Percentiles rank a stretch among this genome's conserved stretches.
Evolutionary conservation across 2,797 vertebrate species (phyloP).

Genomic region (Lacerta agilis): DNA sequence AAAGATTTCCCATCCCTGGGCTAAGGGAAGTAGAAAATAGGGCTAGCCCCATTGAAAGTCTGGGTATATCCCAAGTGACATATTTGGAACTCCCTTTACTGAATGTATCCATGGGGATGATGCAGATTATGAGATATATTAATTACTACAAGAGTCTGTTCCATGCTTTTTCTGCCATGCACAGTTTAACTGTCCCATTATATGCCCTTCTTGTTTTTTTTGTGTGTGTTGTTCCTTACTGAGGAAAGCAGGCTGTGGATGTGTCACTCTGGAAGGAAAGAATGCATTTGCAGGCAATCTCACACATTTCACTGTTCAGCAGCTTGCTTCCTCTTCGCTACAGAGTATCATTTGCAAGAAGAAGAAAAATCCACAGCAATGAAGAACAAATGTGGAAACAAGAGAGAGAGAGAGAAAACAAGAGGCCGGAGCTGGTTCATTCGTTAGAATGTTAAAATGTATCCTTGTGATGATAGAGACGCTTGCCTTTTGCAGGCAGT

Average conservation of each 20-base stretch:
- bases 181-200: background rate
- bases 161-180: background rate
- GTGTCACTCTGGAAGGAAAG: background rate
- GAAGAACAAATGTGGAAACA: background rate
- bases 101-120: background rate
- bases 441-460: slow-evolving; percentile 1
- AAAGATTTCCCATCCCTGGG: background rate
- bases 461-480: background rate
- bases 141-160: background rate
- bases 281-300: fast-evolving
- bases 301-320: background rate
- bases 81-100: background rate
- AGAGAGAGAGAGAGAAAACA: background rate
- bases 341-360: background rate
- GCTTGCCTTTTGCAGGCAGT: no score
- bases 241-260: background rate
- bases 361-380: background rate
- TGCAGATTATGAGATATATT: background rate
- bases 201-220: background rate
- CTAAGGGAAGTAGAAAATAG: background rate
- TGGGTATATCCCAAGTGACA: background rate
- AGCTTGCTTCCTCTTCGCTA: background rate
- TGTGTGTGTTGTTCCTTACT: background rate
- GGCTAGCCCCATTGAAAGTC: background rate
- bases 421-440: background rate